Base-by-base conservation (phyloP, 2,113 vertebrate genomes). In the mouse (Mus musculus) region DNA sequence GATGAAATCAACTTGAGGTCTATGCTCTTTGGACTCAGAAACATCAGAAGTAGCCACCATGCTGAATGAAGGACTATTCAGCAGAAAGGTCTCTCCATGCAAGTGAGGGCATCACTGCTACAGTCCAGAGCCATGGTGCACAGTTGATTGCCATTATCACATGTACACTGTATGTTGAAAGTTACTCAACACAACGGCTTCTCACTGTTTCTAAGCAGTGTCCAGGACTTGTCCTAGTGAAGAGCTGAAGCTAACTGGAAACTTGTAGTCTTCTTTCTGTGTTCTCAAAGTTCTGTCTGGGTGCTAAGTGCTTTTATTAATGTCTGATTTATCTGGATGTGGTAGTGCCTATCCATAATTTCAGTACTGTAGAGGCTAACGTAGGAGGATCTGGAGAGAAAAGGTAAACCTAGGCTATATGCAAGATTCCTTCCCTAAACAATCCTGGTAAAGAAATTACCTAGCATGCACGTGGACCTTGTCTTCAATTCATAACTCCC, bases 1-100 rank as follows among this genome's bases (percentile, higher is more conserved):
- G 98, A 99, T 98, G 97, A 99, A 98, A 99, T 98, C 95, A 98
- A 97, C 98, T 97, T 98, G 89, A 97, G 96, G 93, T 96, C 93
- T 96, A 95, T 98, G 85, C 94, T 98, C 97, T 97, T 95, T 97
- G 73, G 97, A 95, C 86, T 56, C 63, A 94, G 72, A 97, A 92
- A 72, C 54, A 17, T 90, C 46, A 63, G 88, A 88, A 72, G 12
- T 33, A 92, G 2, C 67, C 92, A 73, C 80, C 76, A 67, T 77
- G 30, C 59, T 84, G 30, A 93, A 3, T 22, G n/a, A 94, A 73
- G 67, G n/a, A 26, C 33, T 30, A 28, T 82, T 89, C n/a, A 67
- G 42, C 90, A 88, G 75, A 61, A 80, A 14, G 2, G 5, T 90
- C 65, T 95, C 95, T 65, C 28, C 42, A 10, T 36, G 56, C 28